Evolutionary conservation across 2,888 invertebrate genomes (phyloP).

Genomic region (Dynastes tityus): DNA sequence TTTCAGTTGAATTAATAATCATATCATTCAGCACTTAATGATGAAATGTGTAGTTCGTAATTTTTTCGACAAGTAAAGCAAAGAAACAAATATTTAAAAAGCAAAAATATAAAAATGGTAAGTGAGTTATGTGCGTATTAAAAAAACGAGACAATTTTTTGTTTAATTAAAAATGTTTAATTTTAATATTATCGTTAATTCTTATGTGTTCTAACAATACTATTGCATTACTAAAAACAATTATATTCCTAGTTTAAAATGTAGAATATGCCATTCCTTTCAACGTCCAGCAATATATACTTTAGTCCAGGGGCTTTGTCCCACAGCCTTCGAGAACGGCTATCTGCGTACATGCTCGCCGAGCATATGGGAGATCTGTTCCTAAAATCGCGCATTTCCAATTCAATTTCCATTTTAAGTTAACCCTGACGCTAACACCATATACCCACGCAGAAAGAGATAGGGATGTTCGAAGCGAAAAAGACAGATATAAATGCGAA

Average conservation of each 20-base stretch:
- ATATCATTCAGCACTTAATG: no score
- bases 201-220: neutral
- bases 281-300: conserved; percentile 2
- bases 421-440: conserved; percentile 60
- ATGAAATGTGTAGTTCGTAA: no score
- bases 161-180: no score
- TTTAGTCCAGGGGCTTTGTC: conserved; percentile 27
- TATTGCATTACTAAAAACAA: neutral
- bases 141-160: no score
- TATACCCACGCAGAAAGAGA: conserved; percentile 53
- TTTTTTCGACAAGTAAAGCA: no score
- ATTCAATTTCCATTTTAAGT: conserved; percentile 69
- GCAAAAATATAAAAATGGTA: no score
- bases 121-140: no score
- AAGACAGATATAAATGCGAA: conserved; percentile 61
- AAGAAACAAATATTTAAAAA: no score
- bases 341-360: conserved; percentile 30
- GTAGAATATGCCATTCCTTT: neutral
- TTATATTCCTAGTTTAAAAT: conserved; percentile 16
- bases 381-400: conserved; percentile 47
- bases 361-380: conserved; percentile 22
- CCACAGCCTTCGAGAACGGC: conserved; percentile 12
- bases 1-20: no score
- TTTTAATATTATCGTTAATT: neutral
- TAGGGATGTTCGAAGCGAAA: conserved; percentile 47